Base-by-base conservation (phyloP, 2,888 invertebrate species). In the Boloria selene region DNA sequence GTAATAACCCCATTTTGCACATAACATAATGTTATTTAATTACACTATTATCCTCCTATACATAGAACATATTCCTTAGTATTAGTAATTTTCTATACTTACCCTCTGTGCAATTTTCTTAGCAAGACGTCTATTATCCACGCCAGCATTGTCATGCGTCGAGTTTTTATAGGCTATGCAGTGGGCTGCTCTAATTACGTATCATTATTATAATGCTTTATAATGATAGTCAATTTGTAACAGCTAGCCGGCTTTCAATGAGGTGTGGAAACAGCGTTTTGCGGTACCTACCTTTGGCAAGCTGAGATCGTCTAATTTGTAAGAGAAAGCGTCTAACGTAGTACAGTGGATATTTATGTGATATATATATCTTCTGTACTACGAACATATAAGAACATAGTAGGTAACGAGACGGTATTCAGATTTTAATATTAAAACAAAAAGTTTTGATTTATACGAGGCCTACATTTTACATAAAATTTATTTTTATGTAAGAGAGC, bases 191-290 rank as follows among this genome's bases (percentile, higher is more conserved):
- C 83, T 90, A 88, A 90, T 90, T 88, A 84, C 81, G 85, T 82
- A 79, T 83, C 85, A 89, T 90, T 88, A 89, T 80, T 64, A 75
- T 89, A 88, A 90, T 90, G 85, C 76, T 82, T 79, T 86, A 85
- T 90, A 90, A 90, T 90, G 84, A 84, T 83, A 84, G 80, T 82
- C 81, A 70, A 88, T 90, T 90, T 89, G 86, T 89, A 86, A 85
- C 79, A 81, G 77, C 84, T 78, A 79, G 83, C 79, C 83, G 82
- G 81, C 76, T 83, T 79, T 80, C 89, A 86, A 87, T 88, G 89
- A 90, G 87, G 88, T 90, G 89, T 88, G 83, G 90, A 88, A 88
- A 88, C 79, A 81, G 81, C 85, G 85, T 83, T 90, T 88, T 88
- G 88, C 79, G 87, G 84, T 83, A 78, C 68, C 80, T 79, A 56